Evolutionary conservation across 2,113 vertebrate species (phyloP).

Genomic region (Otocyon megalotis): DNA sequence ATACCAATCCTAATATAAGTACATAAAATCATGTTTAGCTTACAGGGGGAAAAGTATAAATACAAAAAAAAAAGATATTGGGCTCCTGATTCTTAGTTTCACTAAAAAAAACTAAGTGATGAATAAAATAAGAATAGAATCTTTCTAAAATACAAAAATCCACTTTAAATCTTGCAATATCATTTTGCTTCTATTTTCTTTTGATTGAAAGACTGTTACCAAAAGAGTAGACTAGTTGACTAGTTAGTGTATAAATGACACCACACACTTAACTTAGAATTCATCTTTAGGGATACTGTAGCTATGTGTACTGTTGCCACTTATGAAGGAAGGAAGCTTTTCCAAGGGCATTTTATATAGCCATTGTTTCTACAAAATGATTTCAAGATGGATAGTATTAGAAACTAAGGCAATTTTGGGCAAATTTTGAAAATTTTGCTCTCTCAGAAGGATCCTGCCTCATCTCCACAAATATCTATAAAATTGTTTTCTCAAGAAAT

Average conservation of each 20-base stretch:
- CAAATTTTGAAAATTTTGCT: neutral
- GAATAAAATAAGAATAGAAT: neutral
- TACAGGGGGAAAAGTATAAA: neutral
- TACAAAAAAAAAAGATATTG: neutral
- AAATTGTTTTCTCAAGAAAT: conserved; percentile 31
- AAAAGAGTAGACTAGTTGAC: neutral
- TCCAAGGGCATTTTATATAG: neutral
- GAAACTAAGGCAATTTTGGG: neutral
- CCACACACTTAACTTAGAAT: neutral
- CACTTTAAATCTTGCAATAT: neutral
- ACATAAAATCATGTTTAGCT: neutral
- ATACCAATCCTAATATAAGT: neutral
- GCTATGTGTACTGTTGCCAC: neutral
- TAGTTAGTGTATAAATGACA: neutral
- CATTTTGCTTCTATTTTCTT: conserved; percentile 1
- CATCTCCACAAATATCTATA: neutral
- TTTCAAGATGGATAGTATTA: neutral
- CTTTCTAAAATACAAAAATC: neutral
- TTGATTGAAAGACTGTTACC: neutral
- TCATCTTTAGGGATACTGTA: neutral
- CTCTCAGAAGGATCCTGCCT: conserved; percentile 38
- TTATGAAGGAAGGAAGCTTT: neutral
- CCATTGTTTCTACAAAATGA: neutral
- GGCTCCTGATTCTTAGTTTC: neutral
- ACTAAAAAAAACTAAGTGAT: neutral